Evolutionary conservation across 1,140 invertebrate genomes (phyloP).

Genomic region (Pogonus chalceus): DNA sequence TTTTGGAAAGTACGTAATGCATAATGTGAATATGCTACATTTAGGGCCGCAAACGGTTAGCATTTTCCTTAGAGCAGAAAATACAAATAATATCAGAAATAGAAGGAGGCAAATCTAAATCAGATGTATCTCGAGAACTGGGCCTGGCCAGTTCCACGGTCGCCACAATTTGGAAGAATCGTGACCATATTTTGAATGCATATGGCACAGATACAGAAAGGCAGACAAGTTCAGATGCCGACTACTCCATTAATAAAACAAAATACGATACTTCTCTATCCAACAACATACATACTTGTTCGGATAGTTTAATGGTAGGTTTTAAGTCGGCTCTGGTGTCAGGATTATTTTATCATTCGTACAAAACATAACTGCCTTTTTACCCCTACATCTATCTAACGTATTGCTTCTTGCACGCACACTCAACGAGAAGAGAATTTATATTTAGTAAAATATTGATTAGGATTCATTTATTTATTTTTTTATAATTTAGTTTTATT

Average conservation of each 20-base stretch:
- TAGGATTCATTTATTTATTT: not conserved
- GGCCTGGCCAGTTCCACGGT: conserved; percentile 48
- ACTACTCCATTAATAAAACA: not conserved
- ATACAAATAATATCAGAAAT: conserved; percentile 52
- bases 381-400: not conserved
- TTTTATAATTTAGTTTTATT: too few relatives aligned
- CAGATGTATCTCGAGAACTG: conserved; percentile 45
- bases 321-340: not conserved
- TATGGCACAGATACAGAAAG: conserved; percentile 19
- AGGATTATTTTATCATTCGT: not conserved
- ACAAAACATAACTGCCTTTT: not conserved
- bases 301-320: conserved; percentile 14
- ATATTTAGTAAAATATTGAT: not conserved
- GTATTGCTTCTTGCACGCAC: not conserved
- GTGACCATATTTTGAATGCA: conserved; percentile 38
- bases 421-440: too few relatives aligned
- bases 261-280: not conserved
- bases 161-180: conserved; percentile 50
- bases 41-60: conserved; percentile 48
- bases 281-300: not conserved
- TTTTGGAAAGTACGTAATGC: too few relatives aligned
- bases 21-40: too few relatives aligned
- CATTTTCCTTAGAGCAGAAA: conserved; percentile 52
- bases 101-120: conserved; percentile 47
- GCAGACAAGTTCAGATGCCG: not conserved